These are phyloP conservation scores for Hemichromis elongatus DNA, from an alignment of 2,113 vertebrate species.

Conservation along the genomic window DNA sequence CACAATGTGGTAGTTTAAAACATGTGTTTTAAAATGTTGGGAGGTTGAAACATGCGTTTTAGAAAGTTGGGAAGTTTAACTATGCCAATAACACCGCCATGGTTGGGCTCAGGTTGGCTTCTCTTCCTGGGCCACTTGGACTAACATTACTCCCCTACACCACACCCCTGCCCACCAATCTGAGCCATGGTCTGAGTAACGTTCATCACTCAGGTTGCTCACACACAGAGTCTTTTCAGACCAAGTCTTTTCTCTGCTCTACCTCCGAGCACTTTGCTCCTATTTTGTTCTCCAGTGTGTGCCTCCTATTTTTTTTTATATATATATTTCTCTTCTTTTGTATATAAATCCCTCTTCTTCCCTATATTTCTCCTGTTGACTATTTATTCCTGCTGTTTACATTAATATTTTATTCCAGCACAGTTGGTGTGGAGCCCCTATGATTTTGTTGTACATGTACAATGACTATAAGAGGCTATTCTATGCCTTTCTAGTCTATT, in stretches of 20 bases:
- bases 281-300: background rate
- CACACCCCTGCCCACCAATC: too few relatives aligned
- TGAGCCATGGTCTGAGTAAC: background rate
- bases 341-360: background rate
- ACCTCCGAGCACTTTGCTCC: background rate
- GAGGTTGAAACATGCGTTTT: too few relatives aligned
- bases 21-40: too few relatives aligned
- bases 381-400: background rate
- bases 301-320: background rate
- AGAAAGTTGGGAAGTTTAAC: too few relatives aligned
- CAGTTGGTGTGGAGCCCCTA: background rate
- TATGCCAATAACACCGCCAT: background rate
- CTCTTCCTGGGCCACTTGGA: background rate
- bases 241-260: background rate
- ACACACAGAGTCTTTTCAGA: background rate
- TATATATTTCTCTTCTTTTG: background rate
- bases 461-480: rapidly evolving
- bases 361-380: background rate
- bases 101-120: background rate
- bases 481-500: background rate
- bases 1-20: too few relatives aligned
- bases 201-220: background rate
- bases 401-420: background rate
- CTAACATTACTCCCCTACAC: background rate
- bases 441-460: background rate